These are phyloP conservation scores for Drosophila mojavensis DNA, from an alignment of 1,140 invertebrate genomes.

Conservation along the genomic window DNA sequence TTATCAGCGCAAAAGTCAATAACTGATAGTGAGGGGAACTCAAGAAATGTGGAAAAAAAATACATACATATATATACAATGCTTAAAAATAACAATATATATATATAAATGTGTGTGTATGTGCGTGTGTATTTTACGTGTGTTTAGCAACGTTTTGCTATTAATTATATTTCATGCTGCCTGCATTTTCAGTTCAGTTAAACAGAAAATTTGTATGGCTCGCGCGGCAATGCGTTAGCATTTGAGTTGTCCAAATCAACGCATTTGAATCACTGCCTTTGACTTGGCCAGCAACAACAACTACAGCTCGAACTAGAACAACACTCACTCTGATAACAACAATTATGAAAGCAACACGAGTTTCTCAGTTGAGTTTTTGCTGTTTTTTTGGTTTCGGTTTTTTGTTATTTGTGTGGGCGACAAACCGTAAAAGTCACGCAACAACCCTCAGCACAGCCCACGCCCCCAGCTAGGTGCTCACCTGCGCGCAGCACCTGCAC, in stretches of 20 bases:
- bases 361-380: neutral
- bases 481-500: neutral
- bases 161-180: conserved; percentile 1
- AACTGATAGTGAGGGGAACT: conserved; percentile 60
- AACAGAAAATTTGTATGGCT: conserved; percentile 6
- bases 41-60: conserved; percentile 26
- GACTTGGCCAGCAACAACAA: conserved; percentile 16
- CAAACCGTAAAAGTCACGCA: conserved; percentile 45
- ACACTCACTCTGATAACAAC: conserved; percentile 38
- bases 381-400: neutral
- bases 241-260: conserved; percentile 45
- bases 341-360: conserved; percentile 59
- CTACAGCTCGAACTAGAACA: neutral
- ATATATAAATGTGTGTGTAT: conserved; percentile 5
- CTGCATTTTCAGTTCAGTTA: conserved; percentile 8
- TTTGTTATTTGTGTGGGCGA: conserved; percentile 7
- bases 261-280: conserved; percentile 25
- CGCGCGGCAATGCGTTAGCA: conserved; percentile 43
- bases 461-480: neutral
- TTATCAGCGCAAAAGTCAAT: conserved; percentile 78
- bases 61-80: conserved; percentile 36
- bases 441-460: neutral
- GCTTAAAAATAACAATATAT: conserved; percentile 56
- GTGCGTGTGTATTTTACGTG: conserved; percentile 45
- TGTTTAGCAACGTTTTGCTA: conserved; percentile 39